Evolutionary conservation across 2,797 vertebrate genomes (phyloP).

Genomic region (Manis crassicaudata): DNA sequence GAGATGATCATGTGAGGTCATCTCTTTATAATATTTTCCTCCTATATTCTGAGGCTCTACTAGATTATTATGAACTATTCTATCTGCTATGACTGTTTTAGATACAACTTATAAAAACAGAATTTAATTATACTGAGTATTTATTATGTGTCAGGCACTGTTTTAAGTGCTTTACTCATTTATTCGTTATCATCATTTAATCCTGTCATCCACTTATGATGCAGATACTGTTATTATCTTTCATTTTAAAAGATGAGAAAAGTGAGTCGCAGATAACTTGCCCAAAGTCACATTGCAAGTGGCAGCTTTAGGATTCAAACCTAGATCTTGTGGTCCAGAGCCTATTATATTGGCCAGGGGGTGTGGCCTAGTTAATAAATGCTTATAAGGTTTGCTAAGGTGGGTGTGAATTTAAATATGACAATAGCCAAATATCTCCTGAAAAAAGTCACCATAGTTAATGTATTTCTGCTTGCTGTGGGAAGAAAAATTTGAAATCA

Average conservation of each 20-base stretch:
- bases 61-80: conserved; percentile 61
- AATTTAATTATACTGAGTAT: conserved; percentile 2
- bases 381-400: conserved; percentile 32
- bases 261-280: neutral
- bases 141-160: neutral
- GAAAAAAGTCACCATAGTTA: conserved; percentile 69
- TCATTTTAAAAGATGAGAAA: conserved; percentile 18
- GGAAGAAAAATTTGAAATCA: conserved; percentile 40
- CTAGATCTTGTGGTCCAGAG: neutral
- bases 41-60: neutral
- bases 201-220: neutral
- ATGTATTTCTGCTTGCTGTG: conserved; percentile 28
- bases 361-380: conserved; percentile 20
- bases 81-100: conserved; percentile 58
- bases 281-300: neutral
- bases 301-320: neutral
- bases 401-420: conserved; percentile 69
- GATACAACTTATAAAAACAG: conserved; percentile 18
- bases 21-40: neutral
- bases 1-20: neutral
- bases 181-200: conserved; percentile 35
- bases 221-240: neutral
- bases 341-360: neutral
- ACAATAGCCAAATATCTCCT: neutral
- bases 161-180: conserved; percentile 10